Evolutionary conservation across 2,797 vertebrate genomes (phyloP), one percentile per base, ranked within the genome.

Genomic region (Fratercula arctica): DNA sequence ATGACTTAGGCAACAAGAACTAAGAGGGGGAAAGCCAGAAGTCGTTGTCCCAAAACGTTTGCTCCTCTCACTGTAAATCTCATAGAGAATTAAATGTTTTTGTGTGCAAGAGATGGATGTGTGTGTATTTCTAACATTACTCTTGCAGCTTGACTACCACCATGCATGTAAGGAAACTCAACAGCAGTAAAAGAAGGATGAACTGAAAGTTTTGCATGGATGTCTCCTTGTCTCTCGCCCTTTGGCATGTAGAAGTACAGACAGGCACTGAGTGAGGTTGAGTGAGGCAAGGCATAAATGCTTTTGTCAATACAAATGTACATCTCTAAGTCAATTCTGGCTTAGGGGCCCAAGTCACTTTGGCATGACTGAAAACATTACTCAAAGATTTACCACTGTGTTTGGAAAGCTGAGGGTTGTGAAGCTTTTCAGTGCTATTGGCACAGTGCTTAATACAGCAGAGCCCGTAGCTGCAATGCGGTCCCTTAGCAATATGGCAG

Each of bases 21-120:
- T 73, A 86, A 54, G 45, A 64, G 46, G 26, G 31, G 10, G 16
- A 72, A 89, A 91, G 50, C 50, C 85, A 88, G 85, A 89, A 92
- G 85, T 78, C 76, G 64, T 35, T 72, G 82, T 88, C 61, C 43
- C 50, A 88, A 86, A 87, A 84, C 10, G 60, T 70, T 95, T 75
- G 39, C 31, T 90, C 33, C n/a, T 95, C 74, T 85, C 35, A 28
- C 43, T 63, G 66, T 89, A 95, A 92, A 93, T 91, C 48, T 91
- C 61, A 68, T 29, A 73, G 50, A 84, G 16, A 91, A 85, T 84
- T 89, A 77, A 64, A 41, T 60, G 39, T 67, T 95, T 73, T 57
- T 95, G 25, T 60, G 64, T 64, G 35, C 56, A 13, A 92, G 43
- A 92, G 74, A 59, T 1, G 1, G 43, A 89, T 51, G 18, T 75